Base-by-base conservation (phyloP, 2,888 invertebrate species). In the Hyles lineata region DNA sequence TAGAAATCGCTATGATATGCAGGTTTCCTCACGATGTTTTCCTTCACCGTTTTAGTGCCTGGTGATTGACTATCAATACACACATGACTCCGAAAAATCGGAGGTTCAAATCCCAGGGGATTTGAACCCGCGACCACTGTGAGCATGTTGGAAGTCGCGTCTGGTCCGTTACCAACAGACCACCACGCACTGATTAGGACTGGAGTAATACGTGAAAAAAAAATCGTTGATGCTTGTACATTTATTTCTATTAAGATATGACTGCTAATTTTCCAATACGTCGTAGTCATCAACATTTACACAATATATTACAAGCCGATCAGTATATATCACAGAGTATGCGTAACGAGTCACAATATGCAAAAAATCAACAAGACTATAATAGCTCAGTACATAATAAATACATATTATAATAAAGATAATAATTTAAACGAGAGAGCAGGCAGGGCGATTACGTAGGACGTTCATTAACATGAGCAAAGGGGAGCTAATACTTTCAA, bases 321-420 rank as follows among this genome's bases (percentile, higher is more conserved):
- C 89, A 82, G 83, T 87, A 86, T 83, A 89, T 93, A 93, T 93
- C 93, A 93, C 93, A 93, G 93, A 88, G 86, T 87, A 90, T 78
- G 89, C 90, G 84, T 88, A 91, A 92, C 88, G 90, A 91, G 90
- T 91, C 89, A 91, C 89, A 90, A 87, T 87, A 90, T 90, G 91
- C 90, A 83, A 88, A 88, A 88, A 85, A 83, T 85, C 82, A 84
- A 75, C 70, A 70, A 73, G 75, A 79, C 67, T 70, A 77, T 76
- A 77, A 77, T 76, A 77, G 77, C 76, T 71, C 59, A 62, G 21
- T 63, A 71, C 52, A 29, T 50, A 25, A 71, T 21, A 32, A 19
- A 35, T 67, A 67, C 63, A 11, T 43, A 3, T 67, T 21, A 21
- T 11, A 50, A 25, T 50, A 50, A 43, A 67, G 43, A 9, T 67